Evolutionary conservation across 1,140 invertebrate genomes (phyloP).

Genomic region (Rhyacophila brunnea): DNA sequence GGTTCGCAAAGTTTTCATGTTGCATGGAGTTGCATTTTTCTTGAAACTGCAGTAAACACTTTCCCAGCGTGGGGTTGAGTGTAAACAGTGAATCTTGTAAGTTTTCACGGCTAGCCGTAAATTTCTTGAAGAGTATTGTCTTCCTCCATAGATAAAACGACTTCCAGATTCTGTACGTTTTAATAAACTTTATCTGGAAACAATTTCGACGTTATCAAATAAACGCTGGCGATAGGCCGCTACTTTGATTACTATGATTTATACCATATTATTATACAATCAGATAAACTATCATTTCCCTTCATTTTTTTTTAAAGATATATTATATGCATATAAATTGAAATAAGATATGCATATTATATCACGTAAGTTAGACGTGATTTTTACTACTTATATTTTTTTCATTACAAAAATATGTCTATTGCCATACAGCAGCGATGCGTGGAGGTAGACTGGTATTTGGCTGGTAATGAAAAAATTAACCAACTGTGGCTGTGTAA

Average conservation of each 20-base stretch:
- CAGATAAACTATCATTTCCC: not conserved
- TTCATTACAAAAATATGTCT: no score
- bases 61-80: conserved; percentile 67
- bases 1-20: conserved; percentile 60
- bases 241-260: not conserved
- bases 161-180: conserved; percentile 75
- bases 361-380: no score
- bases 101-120: conserved; percentile 56
- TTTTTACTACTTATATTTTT: no score
- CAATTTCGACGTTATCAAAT: not conserved
- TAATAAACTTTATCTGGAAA: conserved; percentile 69
- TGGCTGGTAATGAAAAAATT: no score
- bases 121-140: conserved; percentile 69
- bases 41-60: conserved; percentile 67
- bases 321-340: not conserved
- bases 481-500: no score
- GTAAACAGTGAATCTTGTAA: conserved; percentile 71
- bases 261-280: not conserved
- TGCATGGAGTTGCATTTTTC: conserved; percentile 68
- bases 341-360: not conserved
- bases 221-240: not conserved
- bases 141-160: conserved; percentile 79
- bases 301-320: not conserved
- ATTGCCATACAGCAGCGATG: no score
- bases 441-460: no score